phyloP scores from a whole-genome alignment of 1,140 invertebrate genomes.

The Mycetomoellerius zeteki region DNA sequence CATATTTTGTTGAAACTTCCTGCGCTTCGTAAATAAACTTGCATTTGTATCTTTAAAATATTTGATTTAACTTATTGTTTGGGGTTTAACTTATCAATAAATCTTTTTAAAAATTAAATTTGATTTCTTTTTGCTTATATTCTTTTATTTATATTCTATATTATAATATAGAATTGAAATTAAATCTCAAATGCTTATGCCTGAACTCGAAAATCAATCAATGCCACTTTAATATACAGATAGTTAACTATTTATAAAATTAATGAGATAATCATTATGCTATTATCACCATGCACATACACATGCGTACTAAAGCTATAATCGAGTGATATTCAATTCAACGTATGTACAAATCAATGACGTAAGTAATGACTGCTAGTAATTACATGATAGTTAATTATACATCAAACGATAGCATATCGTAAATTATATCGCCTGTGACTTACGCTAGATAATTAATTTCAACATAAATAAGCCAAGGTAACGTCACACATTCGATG shows the following conservation, averaged over 20 bases:
- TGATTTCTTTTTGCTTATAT: neutral
- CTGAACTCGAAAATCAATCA: neutral
- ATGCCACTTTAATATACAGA: neutral
- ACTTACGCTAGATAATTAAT: slow-evolving; percentile 30
- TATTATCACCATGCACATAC: neutral
- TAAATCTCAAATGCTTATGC: neutral
- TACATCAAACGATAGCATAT: slow-evolving; percentile 32
- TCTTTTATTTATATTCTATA: neutral
- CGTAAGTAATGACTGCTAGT: neutral
- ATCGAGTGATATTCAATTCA: slow-evolving; percentile 33
- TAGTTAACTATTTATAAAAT: slow-evolving; percentile 28
- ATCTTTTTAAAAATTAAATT: slow-evolving; percentile 22
- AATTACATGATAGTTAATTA: slow-evolving; percentile 40
- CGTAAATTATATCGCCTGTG: slow-evolving; percentile 38
- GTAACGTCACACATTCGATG: neutral
- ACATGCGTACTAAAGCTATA: neutral
- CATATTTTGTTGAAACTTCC: neutral
- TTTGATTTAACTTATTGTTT: neutral
- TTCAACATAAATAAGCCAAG: slow-evolving; percentile 25
- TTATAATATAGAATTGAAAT: neutral
- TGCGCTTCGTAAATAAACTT: neutral
- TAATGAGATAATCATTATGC: slow-evolving; percentile 11
- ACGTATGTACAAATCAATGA: slow-evolving; percentile 1
- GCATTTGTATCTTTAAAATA: neutral
- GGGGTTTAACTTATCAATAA: too few species aligned